Evolutionary conservation across 2,888 invertebrate genomes (phyloP), one percentile per base, ranked within the genome.

Genomic region (Augiades crinisus): DNA sequence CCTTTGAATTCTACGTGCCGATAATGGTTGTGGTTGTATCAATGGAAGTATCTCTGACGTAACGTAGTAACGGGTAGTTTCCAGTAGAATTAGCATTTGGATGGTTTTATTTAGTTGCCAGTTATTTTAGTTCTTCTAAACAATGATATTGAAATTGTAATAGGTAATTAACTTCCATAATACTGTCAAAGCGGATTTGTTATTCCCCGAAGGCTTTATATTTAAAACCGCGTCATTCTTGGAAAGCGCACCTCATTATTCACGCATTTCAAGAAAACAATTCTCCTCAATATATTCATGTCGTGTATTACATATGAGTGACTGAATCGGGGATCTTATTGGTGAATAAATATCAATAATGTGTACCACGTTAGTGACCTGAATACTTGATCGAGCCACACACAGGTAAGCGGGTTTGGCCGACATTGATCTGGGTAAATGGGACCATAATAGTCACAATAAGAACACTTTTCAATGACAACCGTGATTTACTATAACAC

Each of bases 371-470:
- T 31, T 21, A 12, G 21, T 14, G n/a, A 8, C 13, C 4, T 22
- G 1, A 16, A 37, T 21, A 13, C 21, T 2, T 16, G 14, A 16
- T 10, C 6, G 13, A 21, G 13, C 12, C 10, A 37, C 12, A 37
- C 7, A 24, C 46, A 40, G 22, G 21, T 33, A 10, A 24, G 24
- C 34, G 17, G 41, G 41, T 8, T 41, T 34, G 41, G 41, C 16
- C 24, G 33, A 22, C 41, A 49, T 49, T 49, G 31, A 38, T 30
- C 21, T 31, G n/a, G n/a, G n/a, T n/a, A 14, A 21, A 47, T 38
- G 14, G 37, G 14, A 12, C 2, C 16, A 27, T 36, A 24, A 22
- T 10, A 30, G n/a, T 10, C 22, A 27, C 27, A 24, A 40, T 27
- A 40, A 5, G 24, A 27, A 24, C 2, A 10, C 10, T 27, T 27